phyloP scores from a whole-genome alignment of 2,888 invertebrate genomes.

The Oscheius myriophilus region DNA sequence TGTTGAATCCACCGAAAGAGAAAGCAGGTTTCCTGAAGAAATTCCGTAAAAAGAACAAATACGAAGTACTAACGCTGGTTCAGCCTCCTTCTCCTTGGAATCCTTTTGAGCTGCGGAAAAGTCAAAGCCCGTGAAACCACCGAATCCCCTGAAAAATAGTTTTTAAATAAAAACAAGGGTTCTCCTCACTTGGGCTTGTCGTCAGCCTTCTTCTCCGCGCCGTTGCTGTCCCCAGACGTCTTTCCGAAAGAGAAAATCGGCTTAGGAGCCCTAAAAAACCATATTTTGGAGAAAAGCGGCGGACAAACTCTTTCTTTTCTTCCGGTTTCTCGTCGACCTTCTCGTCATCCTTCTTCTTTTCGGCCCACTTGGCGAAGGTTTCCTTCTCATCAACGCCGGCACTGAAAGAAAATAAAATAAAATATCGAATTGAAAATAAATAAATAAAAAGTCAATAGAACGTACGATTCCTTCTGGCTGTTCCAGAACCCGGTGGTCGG shows the following conservation, averaged over 20 bases:
- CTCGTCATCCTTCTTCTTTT: not conserved
- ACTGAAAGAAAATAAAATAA: not conserved
- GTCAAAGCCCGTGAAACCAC: not conserved
- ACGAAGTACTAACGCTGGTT: not conserved
- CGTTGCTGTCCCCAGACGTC: not conserved
- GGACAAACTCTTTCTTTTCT: not conserved
- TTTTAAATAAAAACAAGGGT: not conserved
- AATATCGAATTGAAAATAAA: no score
- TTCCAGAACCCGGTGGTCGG: slow-evolving; percentile 51
- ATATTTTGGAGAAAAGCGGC: no score
- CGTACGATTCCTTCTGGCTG: slow-evolving; percentile 32
- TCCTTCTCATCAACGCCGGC: not conserved
- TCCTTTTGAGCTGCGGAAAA: not conserved
- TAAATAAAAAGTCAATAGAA: no score
- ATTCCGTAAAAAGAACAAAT: not conserved
- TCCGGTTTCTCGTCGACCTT: not conserved
- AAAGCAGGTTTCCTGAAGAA: slow-evolving; percentile 2
- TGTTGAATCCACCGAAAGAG: slow-evolving; percentile 10
- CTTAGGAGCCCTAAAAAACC: not conserved
- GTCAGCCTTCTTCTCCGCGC: not conserved
- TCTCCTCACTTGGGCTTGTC: not conserved
- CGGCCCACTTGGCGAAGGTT: not conserved
- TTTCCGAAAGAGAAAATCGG: slow-evolving; percentile 40
- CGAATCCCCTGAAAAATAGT: not conserved
- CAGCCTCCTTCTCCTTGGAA: not conserved